These are phyloP conservation scores for Galaxias olidus DNA, from an alignment of 2,797 vertebrate species.

Conservation along the genomic window DNA sequence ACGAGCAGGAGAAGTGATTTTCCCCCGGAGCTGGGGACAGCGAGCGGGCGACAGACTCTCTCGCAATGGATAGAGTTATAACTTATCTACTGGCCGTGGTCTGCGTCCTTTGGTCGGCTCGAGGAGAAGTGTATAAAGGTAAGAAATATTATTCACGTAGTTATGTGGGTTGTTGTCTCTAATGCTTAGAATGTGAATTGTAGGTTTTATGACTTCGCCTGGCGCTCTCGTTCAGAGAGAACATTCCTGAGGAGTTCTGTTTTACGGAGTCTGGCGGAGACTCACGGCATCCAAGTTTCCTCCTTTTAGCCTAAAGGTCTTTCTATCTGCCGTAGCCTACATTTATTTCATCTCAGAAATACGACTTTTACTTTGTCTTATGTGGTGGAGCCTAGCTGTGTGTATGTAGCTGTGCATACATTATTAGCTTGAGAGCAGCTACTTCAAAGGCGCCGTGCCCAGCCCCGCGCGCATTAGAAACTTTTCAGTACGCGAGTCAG, in stretches of 20 bases:
- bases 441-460: not conserved
- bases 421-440: too few species aligned
- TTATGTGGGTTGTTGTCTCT: not conserved
- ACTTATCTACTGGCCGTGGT: slow-evolving; percentile 51
- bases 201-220: not conserved
- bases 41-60: slow-evolving; percentile 40
- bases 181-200: not conserved
- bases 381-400: too few species aligned
- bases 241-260: slow-evolving; percentile 9
- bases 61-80: slow-evolving; percentile 59
- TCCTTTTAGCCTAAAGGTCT: not conserved
- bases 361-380: too few species aligned
- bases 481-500: slow-evolving; percentile 22
- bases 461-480: slow-evolving; percentile 18
- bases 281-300: slow-evolving; percentile 13
- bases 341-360: not conserved
- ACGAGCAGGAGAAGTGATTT: slow-evolving; percentile 22
- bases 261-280: not conserved
- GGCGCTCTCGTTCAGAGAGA: slow-evolving; percentile 3
- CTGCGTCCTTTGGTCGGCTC: slow-evolving; percentile 42
- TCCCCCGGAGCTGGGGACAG: slow-evolving; percentile 43
- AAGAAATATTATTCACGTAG: slow-evolving; percentile 23
- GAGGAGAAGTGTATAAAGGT: slow-evolving; percentile 57
- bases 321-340: not conserved
- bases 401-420: too few species aligned